Base-by-base conservation (phyloP, 2,888 invertebrate genomes). In the Metacarcinus magister region DNA sequence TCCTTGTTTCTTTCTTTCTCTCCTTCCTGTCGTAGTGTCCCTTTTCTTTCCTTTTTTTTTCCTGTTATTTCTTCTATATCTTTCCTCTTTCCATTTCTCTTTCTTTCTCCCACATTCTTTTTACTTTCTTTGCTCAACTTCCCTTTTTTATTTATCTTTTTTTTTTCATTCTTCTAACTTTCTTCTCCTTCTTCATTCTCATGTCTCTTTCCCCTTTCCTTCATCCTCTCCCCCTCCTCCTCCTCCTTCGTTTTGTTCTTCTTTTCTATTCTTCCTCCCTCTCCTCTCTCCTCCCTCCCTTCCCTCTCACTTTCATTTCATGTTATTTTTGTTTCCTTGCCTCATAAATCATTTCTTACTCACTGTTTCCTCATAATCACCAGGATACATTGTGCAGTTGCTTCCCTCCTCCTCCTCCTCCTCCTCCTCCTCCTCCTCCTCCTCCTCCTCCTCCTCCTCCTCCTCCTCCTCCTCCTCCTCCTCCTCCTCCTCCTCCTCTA, bases 401-500 rank as follows among this genome's bases (percentile, higher is more conserved):
- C 54, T 54, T 54, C 16, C 10, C 75, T 75, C 75, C 75, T 75
- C 75, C 75, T 75, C 67, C 67, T 67, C 67, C 67, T 67, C n/a
- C n/a, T 67, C 67, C 67, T 67, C 67, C 67, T 67, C 67, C 67
- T 67, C 67, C n/a, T 67, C 67, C n/a, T 67, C 75, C 75, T 75
- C 75, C 75, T 75, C 75, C 75, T 75, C 75, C 75, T 75, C 75
- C 23, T 75, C 28, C 75, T 75, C 28, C n/a, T 75, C 75, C 28
- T 75, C 75, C n/a, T 75, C 28, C 75, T 75, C 75, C 90, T 90
- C 44, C 90, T 90, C 44, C 90, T 90, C 44, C 43, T 90, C 44
- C 90, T 90, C 43, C 5, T 90, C 90, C 44, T 90, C 44, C 43
- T 90, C 44, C 90, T 90, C 90, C 43, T 90, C 90, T 23, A 39